Conservation (phyloP, 2,797 vertebrate genomes). For the Crenichthys baileyi region DNA sequence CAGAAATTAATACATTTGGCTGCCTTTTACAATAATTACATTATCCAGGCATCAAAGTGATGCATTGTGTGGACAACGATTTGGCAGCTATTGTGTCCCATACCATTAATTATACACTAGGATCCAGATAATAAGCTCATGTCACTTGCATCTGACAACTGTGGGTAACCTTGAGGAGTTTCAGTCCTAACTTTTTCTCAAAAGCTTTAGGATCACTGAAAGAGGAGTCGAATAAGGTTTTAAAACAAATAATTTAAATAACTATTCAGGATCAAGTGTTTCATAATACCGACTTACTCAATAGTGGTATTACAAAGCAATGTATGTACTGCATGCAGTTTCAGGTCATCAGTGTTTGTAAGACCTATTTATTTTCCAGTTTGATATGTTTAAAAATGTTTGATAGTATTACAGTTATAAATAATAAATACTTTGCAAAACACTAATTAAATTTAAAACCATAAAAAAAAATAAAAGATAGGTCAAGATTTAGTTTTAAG, state of each 20-base stretch:
- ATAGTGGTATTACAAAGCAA: neutral
- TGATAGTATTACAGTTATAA: neutral
- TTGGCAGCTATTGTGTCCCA: slow-evolving; percentile 46
- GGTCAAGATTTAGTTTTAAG: too few relatives aligned
- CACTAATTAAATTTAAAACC: too few relatives aligned
- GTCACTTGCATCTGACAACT: slow-evolving; percentile 29
- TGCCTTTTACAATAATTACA: slow-evolving; percentile 59
- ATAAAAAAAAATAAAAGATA: too few relatives aligned
- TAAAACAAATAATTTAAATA: neutral
- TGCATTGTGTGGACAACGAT: slow-evolving; percentile 36
- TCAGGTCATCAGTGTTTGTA: neutral
- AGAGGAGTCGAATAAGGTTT: neutral
- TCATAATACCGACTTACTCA: neutral
- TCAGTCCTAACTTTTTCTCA: neutral
- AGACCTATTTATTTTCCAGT: neutral
- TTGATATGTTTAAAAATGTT: too few relatives aligned
- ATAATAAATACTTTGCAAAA: too few relatives aligned
- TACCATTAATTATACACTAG: slow-evolving; percentile 49
- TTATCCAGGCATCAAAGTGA: slow-evolving; percentile 58
- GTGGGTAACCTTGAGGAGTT: slow-evolving; percentile 14
- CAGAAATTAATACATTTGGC: slow-evolving; percentile 46
- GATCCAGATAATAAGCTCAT: slow-evolving; percentile 42
- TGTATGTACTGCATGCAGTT: neutral
- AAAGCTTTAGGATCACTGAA: neutral
- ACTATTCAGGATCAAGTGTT: neutral